Base-by-base conservation (phyloP, 2,888 invertebrate species). In the Colostygia pectinataria region DNA sequence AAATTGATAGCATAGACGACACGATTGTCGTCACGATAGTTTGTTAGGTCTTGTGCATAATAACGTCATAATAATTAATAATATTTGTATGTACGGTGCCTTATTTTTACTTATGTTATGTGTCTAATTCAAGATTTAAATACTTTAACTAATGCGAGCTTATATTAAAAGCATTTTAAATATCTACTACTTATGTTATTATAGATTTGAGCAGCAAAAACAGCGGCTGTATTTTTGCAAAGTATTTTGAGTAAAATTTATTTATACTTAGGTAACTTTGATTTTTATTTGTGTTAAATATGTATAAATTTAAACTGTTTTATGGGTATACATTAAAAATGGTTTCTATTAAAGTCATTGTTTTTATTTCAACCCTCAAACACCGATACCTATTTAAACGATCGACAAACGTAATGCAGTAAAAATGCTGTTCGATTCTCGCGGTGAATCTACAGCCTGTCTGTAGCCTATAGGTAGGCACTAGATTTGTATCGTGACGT, bases 71-170 rank as follows among this genome's bases (percentile, higher is more conserved):
- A 54, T 55, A 53, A 52, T 9, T 33, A n/a, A n/a, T n/a, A n/a
- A n/a, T n/a, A n/a, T n/a, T n/a, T n/a, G n/a, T n/a, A n/a, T n/a
- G 5, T 28, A 41, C 5, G 46, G 57, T 60, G 59, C 57, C 59
- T 57, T 60, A 57, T 33, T 34, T 42, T 33, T 31, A 40, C 37
- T 42, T 47, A n/a, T n/a, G 38, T 47, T 40, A 44, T 43, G 41
- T 53, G 32, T 41, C 10, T 23, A 12, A 8, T n/a, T n/a, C n/a
- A n/a, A n/a, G n/a, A n/a, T n/a, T n/a, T 38, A 10, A 34, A 28
- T 29, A n/a, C 32, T 43, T 38, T 6, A 13, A 49, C 34, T 43
- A 25, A 50, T 34, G 25, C 13, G 27, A 39, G 33, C 39, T 43
- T 49, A 24, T 32, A 15, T 15, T 43, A 15, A 28, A 29, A 34